phyloP scores from a whole-genome alignment of 2,797 vertebrate species.

The Agapornis canus region DNA sequence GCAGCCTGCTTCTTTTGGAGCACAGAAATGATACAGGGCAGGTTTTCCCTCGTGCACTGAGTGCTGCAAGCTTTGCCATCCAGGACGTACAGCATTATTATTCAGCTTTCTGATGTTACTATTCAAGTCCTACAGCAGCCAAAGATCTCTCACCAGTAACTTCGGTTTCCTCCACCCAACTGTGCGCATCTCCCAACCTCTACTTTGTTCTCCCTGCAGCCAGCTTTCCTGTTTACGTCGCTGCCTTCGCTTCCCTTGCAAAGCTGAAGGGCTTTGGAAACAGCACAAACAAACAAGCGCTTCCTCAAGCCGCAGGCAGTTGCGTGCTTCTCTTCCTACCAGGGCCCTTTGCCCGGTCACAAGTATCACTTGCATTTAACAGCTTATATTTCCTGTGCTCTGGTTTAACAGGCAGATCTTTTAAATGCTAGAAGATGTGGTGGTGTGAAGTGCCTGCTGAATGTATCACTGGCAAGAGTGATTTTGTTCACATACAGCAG shows the following conservation, averaged over 20 bases:
- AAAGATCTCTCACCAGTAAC: not conserved
- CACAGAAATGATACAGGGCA: accelerated
- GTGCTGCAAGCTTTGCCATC: not conserved
- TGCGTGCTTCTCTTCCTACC: not conserved
- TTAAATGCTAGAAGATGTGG: accelerated
- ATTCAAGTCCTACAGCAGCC: not conserved
- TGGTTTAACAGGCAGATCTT: not conserved
- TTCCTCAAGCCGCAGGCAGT: conserved; percentile 27
- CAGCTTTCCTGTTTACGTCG: conserved; percentile 57
- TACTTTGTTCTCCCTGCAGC: not conserved
- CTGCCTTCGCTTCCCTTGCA: not conserved
- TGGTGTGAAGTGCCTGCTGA: accelerated
- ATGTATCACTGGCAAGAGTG: accelerated
- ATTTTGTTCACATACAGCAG: not conserved
- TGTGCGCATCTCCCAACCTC: not conserved
- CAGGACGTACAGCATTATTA: not conserved
- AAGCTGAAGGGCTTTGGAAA: not conserved
- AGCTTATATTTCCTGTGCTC: not conserved
- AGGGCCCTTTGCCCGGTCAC: not conserved
- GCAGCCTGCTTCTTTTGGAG: accelerated
- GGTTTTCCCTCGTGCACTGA: not conserved
- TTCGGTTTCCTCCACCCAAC: not conserved
- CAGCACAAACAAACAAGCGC: not conserved
- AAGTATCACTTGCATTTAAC: not conserved
- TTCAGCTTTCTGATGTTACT: not conserved